phyloP scores from a whole-genome alignment of 2,797 vertebrate species.

The Melanotaenia maccullochi region DNA sequence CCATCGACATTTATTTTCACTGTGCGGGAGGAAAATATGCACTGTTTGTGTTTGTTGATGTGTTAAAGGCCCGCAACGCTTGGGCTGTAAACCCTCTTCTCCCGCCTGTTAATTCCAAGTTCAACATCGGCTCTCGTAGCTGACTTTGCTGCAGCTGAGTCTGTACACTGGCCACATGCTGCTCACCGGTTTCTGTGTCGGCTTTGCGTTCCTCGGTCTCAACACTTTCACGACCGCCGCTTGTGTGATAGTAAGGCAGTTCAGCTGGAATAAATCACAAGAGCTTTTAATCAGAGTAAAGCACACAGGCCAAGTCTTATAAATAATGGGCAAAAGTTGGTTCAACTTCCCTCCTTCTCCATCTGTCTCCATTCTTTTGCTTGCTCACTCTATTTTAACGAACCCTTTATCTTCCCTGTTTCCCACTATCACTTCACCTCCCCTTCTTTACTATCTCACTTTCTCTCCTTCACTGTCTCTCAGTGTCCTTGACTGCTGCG shows the following conservation, averaged over 20 bases:
- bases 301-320: slow-evolving; percentile 50
- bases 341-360: slow-evolving; percentile 50
- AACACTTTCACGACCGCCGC: slow-evolving; percentile 35
- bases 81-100: slow-evolving; percentile 57
- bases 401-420: slow-evolving; percentile 59
- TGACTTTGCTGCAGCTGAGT: slow-evolving; percentile 32
- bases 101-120: slow-evolving; percentile 60
- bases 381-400: slow-evolving; percentile 61
- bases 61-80: slow-evolving; percentile 64
- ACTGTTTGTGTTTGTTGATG: slow-evolving; percentile 72
- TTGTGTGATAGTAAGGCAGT: slow-evolving; percentile 36
- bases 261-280: slow-evolving; percentile 69
- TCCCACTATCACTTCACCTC: slow-evolving; percentile 52
- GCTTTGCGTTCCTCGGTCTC: slow-evolving; percentile 34
- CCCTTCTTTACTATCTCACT: slow-evolving; percentile 57
- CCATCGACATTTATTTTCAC: slow-evolving; percentile 67
- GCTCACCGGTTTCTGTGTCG: slow-evolving; percentile 33
- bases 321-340: slow-evolving; percentile 68
- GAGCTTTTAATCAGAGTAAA: slow-evolving; percentile 73
- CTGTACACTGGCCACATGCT: slow-evolving; percentile 32
- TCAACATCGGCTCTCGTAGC: slow-evolving; percentile 47
- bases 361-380: slow-evolving; percentile 58
- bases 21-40: slow-evolving; percentile 51
- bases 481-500: slow-evolving; percentile 79
- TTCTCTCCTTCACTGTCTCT: slow-evolving; percentile 53